Evolutionary conservation across 2,113 vertebrate species (phyloP), one percentile per base, ranked within the genome.

Genomic region (Artemisiospiza belli): DNA sequence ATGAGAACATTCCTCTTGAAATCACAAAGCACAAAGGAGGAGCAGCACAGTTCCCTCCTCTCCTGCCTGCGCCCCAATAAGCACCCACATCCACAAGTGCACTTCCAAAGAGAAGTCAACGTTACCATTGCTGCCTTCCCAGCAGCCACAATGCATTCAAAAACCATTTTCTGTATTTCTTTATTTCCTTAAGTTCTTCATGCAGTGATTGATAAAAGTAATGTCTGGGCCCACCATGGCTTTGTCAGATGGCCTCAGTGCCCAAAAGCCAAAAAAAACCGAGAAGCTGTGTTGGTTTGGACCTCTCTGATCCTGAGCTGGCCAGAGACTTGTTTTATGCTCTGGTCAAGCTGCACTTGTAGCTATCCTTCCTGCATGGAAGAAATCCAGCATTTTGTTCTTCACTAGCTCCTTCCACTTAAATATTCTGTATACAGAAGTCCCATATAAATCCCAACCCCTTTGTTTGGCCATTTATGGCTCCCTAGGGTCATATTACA

Each of bases 401-500:
- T 78, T 89, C 61, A 35, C 39, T 35, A 44, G 35, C 20, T 61
- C 12, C 59, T 77, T 92, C 58, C 37, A 70, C 70, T 91, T 81
- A 78, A 52, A 77, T 16, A 54, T 49, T 72, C 83, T 69, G 44
- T 59, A 61, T 58, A 77, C 23, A 89, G 41, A 63, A 51, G 35
- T 66, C 77, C 41, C 39, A 43, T 33, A 88, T 44, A 80, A 81
- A 95, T 63, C 68, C 67, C 67, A 54, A 35, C 28, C 22, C 31
- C 74, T 91, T 64, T 61, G 74, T 83, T 94, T 95, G 82, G 73
- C 80, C 77, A 76, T 84, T 92, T 83, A 90, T 52, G 64, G 77
- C 35, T 90, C 95, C 85, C 86, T n/a, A 47, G 77, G 75, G 94
- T 78, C 84, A 68, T 35, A 94, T 96, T 95, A 95, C 82, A 88